These are phyloP conservation scores for Gymnorhina tibicen DNA, from an alignment of 2,113 vertebrate species.

Conservation along the genomic window DNA sequence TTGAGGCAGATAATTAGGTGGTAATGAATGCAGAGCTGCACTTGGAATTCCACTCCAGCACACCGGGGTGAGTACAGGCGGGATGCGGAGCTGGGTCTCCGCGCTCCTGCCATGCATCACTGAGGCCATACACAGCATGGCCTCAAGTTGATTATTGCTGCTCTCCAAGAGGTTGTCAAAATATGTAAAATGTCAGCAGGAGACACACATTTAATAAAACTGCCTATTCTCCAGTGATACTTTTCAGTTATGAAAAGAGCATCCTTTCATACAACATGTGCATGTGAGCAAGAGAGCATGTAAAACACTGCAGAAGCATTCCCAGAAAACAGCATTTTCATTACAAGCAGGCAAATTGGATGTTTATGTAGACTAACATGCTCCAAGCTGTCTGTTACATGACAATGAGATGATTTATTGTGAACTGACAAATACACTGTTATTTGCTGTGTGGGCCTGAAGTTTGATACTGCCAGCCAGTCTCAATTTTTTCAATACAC, in stretches of 20 bases:
- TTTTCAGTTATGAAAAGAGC: neutral
- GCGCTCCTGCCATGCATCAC: constrained; percentile 41
- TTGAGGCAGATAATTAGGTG: constrained; percentile 65
- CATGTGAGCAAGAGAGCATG: neutral
- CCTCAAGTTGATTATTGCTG: constrained; percentile 38
- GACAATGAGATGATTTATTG: neutral
- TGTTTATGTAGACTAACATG: neutral
- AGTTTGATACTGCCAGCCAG: neutral
- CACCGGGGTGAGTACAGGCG: neutral
- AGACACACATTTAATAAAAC: constrained; percentile 62
- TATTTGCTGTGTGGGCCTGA: neutral
- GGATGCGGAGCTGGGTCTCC: neutral
- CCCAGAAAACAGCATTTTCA: neutral
- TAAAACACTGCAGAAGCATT: neutral
- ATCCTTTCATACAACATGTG: neutral
- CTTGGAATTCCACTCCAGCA: constrained; percentile 67
- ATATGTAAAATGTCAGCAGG: constrained; percentile 55
- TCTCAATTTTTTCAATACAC: neutral
- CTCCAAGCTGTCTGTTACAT: neutral
- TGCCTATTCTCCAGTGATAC: constrained; percentile 19
- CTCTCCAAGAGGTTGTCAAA: constrained; percentile 43
- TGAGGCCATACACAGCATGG: constrained; percentile 30
- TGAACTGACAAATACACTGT: neutral
- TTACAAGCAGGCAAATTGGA: neutral
- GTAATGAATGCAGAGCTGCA: constrained; percentile 52